These are phyloP conservation scores for Drosophila obscura DNA, from an alignment of 1,140 invertebrate species.

Conservation along the genomic window DNA sequence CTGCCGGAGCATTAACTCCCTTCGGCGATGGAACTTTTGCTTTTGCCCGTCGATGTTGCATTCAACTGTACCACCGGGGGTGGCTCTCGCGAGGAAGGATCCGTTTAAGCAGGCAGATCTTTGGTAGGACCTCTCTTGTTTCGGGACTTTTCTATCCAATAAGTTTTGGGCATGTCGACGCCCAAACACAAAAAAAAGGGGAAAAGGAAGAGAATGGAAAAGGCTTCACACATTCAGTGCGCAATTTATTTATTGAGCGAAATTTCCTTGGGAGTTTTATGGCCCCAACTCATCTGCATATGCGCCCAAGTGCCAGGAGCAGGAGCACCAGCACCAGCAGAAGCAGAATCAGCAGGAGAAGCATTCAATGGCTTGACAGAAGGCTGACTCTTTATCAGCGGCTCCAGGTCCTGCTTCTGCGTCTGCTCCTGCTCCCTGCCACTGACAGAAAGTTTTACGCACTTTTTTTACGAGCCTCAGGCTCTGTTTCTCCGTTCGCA, in stretches of 20 bases:
- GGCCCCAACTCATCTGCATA: constrained; percentile 73
- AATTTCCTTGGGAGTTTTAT: constrained; percentile 59
- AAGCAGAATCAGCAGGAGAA: background rate
- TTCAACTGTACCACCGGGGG: constrained; percentile 23
- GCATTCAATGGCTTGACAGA: constrained; percentile 21
- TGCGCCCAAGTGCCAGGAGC: constrained; percentile 31
- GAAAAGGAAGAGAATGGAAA: constrained; percentile 28
- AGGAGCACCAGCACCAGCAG: background rate
- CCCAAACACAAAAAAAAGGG: constrained; percentile 29
- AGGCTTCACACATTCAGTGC: constrained; percentile 69
- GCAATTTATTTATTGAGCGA: constrained; percentile 72
- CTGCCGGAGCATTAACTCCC: constrained; percentile 52
- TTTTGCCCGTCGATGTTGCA: constrained; percentile 2
- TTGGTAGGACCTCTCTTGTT: constrained; percentile 33
- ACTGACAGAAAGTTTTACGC: constrained; percentile 68
- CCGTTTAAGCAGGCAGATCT: constrained; percentile 31
- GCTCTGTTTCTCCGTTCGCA: constrained; percentile 48
- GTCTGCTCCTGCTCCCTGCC: constrained; percentile 18
- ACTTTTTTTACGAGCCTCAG: constrained; percentile 69
- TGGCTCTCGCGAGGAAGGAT: constrained; percentile 20
- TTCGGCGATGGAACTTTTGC: constrained; percentile 2
- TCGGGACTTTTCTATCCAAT: constrained; percentile 33
- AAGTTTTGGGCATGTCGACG: constrained; percentile 41
- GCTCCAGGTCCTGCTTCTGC: constrained; percentile 17
- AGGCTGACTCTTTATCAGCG: constrained; percentile 60